A percentile compares a stretch with the other conserved stretches of the same genome.
These are phyloP conservation scores for Oenanthe melanoleuca DNA, from an alignment of 2,113 vertebrate genomes.

Conservation along the genomic window DNA sequence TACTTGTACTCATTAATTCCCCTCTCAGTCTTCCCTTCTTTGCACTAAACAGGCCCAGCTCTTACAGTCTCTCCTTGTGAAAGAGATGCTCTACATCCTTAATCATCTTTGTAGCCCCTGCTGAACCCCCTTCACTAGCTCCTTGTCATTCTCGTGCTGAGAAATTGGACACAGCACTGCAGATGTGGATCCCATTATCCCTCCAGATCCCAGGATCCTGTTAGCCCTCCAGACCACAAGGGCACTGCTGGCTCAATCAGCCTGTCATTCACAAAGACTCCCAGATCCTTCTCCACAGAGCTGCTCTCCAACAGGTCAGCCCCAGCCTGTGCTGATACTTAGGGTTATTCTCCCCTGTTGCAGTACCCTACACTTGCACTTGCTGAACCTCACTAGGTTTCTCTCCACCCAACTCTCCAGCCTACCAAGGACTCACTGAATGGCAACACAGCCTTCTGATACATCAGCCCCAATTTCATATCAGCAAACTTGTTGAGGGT, in stretches of 20 bases:
- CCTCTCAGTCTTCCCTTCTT: background rate
- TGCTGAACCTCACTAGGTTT: background rate
- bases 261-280: background rate
- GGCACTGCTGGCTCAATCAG: background rate
- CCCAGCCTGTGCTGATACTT: fast-evolving
- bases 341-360: background rate
- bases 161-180: background rate
- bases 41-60: background rate
- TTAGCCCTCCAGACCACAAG: background rate
- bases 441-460: background rate
- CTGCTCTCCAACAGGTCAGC: background rate
- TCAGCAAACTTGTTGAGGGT: background rate
- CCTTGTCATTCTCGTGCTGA: background rate
- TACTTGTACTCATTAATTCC: background rate
- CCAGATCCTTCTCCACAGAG: background rate
- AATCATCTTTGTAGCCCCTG: background rate
- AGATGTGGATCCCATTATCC: background rate
- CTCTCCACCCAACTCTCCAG: background rate
- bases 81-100: background rate
- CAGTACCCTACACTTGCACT: background rate
- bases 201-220: background rate
- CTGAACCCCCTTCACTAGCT: background rate
- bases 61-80: background rate
- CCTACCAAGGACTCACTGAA: background rate
- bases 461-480: background rate